These are phyloP conservation scores for Microtus pennsylvanicus DNA, from an alignment of 2,113 vertebrate species.

Conservation along the genomic window DNA sequence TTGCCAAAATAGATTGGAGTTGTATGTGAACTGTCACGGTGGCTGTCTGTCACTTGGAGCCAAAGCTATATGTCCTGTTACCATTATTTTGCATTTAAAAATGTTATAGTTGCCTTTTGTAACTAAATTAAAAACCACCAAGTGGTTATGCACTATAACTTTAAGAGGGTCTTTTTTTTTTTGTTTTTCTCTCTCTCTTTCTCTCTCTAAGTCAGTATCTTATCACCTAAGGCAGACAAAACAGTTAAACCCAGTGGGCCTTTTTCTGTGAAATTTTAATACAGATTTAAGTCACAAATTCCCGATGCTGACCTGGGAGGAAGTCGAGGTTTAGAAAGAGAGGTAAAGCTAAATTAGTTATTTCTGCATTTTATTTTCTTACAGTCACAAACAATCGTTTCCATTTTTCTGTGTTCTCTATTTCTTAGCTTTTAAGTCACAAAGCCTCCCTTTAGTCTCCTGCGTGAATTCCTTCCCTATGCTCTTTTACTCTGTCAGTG, in stretches of 20 bases:
- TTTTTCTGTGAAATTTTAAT: slow-evolving; percentile 28
- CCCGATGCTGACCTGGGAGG: slow-evolving; percentile 5
- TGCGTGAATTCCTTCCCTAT: not conserved
- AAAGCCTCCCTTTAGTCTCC: not conserved
- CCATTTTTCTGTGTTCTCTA: not conserved
- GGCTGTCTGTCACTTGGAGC: not conserved
- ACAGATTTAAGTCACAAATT: not conserved
- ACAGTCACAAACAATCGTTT: not conserved
- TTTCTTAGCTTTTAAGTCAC: slow-evolving; percentile 34
- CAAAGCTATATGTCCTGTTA: not conserved
- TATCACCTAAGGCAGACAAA: not conserved
- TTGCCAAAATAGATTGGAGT: not conserved
- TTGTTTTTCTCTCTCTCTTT: no score
- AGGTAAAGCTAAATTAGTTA: not conserved
- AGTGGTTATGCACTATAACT: not conserved
- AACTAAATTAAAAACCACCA: slow-evolving; percentile 30
- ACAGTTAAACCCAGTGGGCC: not conserved
- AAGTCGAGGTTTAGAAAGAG: slow-evolving; percentile 31
- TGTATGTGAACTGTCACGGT: slow-evolving; percentile 44
- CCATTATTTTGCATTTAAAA: not conserved
- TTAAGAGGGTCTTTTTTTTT: not conserved
- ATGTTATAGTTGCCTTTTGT: slow-evolving; percentile 32
- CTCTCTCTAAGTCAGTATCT: not conserved
- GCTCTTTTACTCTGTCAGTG: not conserved
- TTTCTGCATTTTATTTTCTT: not conserved